phyloP scores from a whole-genome alignment of 2,113 vertebrate species.

The Gallinago paraguaiae region DNA sequence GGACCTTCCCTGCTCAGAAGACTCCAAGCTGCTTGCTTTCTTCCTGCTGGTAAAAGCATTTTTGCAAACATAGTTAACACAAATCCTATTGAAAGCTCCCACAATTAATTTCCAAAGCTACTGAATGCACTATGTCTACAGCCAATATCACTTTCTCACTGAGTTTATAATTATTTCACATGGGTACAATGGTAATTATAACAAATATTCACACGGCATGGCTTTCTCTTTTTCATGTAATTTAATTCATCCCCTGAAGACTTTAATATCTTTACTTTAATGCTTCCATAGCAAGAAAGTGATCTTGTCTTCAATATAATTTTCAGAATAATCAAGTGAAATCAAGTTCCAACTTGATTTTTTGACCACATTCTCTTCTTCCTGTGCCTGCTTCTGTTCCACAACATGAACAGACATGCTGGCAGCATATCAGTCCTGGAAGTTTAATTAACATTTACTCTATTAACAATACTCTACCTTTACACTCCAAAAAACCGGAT shows the following conservation, averaged over 20 bases:
- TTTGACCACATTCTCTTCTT: not conserved
- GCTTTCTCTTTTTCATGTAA: not conserved
- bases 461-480: not conserved
- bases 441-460: not conserved
- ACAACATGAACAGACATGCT: accelerated
- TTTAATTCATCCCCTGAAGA: not conserved
- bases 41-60: not conserved
- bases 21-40: not conserved
- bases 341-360: not conserved
- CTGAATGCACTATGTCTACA: not conserved
- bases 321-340: not conserved
- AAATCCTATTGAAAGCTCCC: not conserved
- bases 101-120: not conserved
- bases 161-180: not conserved
- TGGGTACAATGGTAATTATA: not conserved
- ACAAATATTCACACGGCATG: not conserved
- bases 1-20: not conserved
- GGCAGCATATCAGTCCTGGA: not conserved
- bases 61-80: not conserved
- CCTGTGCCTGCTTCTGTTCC: not conserved
- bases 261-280: not conserved
- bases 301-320: not conserved
- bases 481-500: not conserved
- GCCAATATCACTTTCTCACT: not conserved
- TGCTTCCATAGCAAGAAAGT: not conserved